Evolutionary conservation across 1,140 invertebrate species (phyloP), one percentile per base, ranked within the genome.

Genomic region (Heterodera schachtii): DNA sequence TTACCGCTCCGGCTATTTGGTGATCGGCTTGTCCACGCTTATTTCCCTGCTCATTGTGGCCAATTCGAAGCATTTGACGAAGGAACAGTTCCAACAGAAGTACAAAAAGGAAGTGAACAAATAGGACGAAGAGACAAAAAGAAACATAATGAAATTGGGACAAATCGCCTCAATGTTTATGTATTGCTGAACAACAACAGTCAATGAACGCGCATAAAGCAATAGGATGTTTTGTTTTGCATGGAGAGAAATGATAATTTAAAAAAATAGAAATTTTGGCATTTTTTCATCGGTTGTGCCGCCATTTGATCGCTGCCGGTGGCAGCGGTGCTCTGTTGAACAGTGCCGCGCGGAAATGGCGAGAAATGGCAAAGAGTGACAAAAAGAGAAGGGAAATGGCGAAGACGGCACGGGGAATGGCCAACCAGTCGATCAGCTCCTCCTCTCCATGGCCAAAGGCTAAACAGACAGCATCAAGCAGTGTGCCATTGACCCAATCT

Each of bases 1-100:
- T 70, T 87, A 87, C 80, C 80, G 81, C 21, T 84, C 75, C 19
- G 87, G 87, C 69, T 87, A 75, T 57, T 70, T 84, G n/a, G 86
- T 87, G 21, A 73, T 89, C 52, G 87, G 67, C 31, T 43, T 87
- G 44, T 82, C 87, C 21, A 76, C 81, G 46, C 44, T 89, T 43
- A 87, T 87, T 77, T 80, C 82, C 64, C 75, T 87, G 16, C 71
- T 82, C 19, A 75, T 89, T 46, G 87, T 89, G 43, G 47, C 79
- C 69, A 82, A 87, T 52, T 79, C 87, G 66, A 76, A 80, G 64
- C 83, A 78, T 46, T 75, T 78, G 31, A 41, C 64, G 7, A 83
- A 83, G 52, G 82, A 82, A 79, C 74, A 87, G 71, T 60, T 71
- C 21, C 41, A 71, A n/a, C 2, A 11, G 69, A 57, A 75, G 6